Evolutionary conservation across 2,888 invertebrate genomes (phyloP), one percentile per base, ranked within the genome.

Genomic region (Athrips mouffetella): DNA sequence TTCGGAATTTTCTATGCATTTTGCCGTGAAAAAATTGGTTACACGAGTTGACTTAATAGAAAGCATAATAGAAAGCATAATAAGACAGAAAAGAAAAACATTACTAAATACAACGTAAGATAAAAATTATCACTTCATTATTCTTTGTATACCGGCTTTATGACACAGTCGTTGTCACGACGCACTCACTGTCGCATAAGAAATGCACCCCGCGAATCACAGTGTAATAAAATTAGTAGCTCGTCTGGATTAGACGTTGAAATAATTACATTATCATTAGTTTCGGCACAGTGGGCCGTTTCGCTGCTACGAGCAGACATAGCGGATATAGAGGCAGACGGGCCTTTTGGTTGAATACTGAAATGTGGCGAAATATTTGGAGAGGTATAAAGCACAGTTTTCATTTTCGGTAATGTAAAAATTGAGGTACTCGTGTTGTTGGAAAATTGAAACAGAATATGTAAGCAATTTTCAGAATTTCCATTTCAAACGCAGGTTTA

Each of bases 221-320:
- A 10, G 37, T 11, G 16, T 30, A 44, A 30, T 42, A 42, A 42
- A 42, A 44, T 44, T 31, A 31, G 1, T 4, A 21, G n/a, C 8
- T 11, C 35, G 45, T 25, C 45, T 45, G 45, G 33, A 45, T 45
- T 35, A 45, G 45, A 45, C 45, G 33, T 21, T 20, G 10, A 23
- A 45, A 25, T 45, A 45, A 45, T 35, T 35, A 45, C 45, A 45
- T 45, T 37, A 45, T 25, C 45, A 35, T 45, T 45, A 45, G 45
- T 37, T 45, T 45, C 45, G 35, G 35, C 45, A 35, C 45, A 45
- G 45, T 27, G 25, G 35, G 25, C 27, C 35, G 25, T 45, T 35
- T 18, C 25, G 13, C 21, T 25, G 45, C 21, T 33, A 35, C 25
- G 27, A 37, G 27, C 35, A 45, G 13, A 11, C 21, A 20, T 2